Evolutionary conservation across 2,888 invertebrate genomes (phyloP), one percentile per base, ranked within the genome.

Genomic region (Neoitamus cyanurus): DNA sequence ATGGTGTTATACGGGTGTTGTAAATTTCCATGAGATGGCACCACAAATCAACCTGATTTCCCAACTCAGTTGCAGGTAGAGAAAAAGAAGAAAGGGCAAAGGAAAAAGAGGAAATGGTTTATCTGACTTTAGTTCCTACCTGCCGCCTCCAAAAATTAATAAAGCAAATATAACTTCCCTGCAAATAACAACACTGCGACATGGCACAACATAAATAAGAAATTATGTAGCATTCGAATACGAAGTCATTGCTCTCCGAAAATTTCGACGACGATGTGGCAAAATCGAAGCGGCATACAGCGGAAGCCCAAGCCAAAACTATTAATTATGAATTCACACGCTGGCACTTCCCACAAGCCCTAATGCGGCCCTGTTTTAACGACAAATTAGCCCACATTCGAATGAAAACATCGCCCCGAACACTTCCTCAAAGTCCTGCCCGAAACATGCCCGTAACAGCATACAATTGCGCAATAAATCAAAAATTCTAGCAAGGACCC

Each of bases 281-380:
- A 58, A 58, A 58, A 58, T 58, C 58, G 58, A 58, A 58, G 20
- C 25, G 2, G 25, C 20, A 58, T 25, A 25, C 25, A 25, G 25
- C 7, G 25, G 48, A 25, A 58, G 20, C 9, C 25, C 9, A 58
- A 58, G 58, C 58, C 58, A 58, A 58, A 58, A 58, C 58, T 58
- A 58, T 58, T 58, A 58, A 58, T 58, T 58, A 58, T 58, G 58
- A 58, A 58, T 58, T 58, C 58, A 58, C 58, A 58, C 58, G 58
- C 58, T 58, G 58, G 58, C 25, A 58, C 58, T 58, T 58, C 58
- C 58, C 58, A 58, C 58, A 58, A 25, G 9, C 25, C 58, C 58
- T 58, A 58, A 58, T 58, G 58, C 25, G 58, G 58, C 58, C 58
- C 58, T 58, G 58, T 58, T 58, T 58, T 20, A 58, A 58, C 58